Evolutionary conservation across 2,113 vertebrate species (phyloP).

Genomic region (Gymnarchus niloticus): DNA sequence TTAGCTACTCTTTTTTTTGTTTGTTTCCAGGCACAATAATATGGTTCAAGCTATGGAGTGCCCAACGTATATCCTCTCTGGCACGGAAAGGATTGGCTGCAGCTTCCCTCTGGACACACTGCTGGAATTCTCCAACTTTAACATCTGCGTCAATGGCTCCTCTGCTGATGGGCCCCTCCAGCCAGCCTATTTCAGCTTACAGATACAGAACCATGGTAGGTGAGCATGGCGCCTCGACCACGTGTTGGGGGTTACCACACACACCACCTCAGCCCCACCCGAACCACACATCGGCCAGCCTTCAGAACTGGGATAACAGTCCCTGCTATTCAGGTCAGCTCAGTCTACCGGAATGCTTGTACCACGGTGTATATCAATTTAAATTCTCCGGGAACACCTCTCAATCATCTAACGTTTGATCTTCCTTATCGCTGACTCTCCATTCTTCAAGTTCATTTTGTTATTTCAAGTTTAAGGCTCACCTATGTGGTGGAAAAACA

Average conservation of each 20-base stretch:
- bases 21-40: constrained; percentile 62
- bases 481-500: too few species aligned
- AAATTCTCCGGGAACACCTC: too few species aligned
- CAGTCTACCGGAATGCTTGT: background rate
- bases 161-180: constrained; percentile 46
- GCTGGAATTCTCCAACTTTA: constrained; percentile 72
- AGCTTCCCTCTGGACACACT: constrained; percentile 51
- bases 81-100: constrained; percentile 58
- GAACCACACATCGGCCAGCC: background rate
- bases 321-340: background rate
- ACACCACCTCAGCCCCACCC: too few species aligned
- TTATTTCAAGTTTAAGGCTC: too few species aligned
- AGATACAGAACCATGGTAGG: constrained; percentile 75
- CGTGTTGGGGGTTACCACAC: background rate
- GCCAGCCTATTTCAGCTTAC: constrained; percentile 60
- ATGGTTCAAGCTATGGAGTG: constrained; percentile 60
- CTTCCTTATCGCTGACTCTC: too few species aligned
- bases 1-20: background rate
- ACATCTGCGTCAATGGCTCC: constrained; percentile 75
- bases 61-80: constrained; percentile 51
- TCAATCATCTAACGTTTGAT: too few species aligned
- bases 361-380: background rate
- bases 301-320: background rate
- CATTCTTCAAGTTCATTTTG: too few species aligned
- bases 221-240: background rate